Percentiles rank a stretch among this genome's conserved stretches.
phyloP scores from a whole-genome alignment of 1,140 invertebrate species.

The Aethina tumida region DNA sequence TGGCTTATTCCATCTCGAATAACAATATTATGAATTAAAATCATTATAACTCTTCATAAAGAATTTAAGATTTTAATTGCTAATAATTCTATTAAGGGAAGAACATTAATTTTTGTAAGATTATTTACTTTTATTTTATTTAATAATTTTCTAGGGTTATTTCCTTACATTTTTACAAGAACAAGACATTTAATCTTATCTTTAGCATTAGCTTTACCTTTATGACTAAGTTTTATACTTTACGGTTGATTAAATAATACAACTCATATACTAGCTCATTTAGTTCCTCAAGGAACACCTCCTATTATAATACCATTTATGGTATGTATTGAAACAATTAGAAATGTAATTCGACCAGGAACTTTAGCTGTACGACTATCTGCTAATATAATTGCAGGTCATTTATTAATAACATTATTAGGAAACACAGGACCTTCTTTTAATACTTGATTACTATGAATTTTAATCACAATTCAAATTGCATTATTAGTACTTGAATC shows the following conservation, averaged over 20 bases:
- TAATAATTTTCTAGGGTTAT: constrained; percentile 55
- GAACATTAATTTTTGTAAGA: constrained; percentile 41
- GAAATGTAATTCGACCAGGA: constrained; percentile 50
- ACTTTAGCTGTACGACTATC: too few species aligned
- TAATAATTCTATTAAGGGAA: too few species aligned
- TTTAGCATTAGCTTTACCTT: constrained; percentile 39
- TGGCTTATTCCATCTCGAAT: constrained; percentile 40
- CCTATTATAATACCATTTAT: constrained; percentile 42
- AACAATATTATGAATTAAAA: too few species aligned
- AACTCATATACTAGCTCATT: too few species aligned
- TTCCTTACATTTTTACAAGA: constrained; percentile 52
- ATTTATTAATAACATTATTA: constrained; percentile 44
- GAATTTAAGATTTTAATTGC: too few species aligned
- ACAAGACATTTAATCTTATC: too few species aligned
- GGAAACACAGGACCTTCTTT: constrained; percentile 35
- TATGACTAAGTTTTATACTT: too few species aligned
- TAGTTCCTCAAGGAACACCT: constrained; percentile 50
- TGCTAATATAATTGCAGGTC: too few species aligned
- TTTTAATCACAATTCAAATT: constrained; percentile 40
- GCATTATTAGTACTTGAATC: constrained; percentile 35
- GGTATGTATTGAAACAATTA: constrained; percentile 49
- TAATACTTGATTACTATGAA: constrained; percentile 29
- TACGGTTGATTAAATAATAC: constrained; percentile 45
- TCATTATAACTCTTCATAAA: too few species aligned
- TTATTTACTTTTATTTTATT: constrained; percentile 44